phyloP scores from a whole-genome alignment of 2,797 vertebrate species.

The Gymnoscopelus braueri region DNA sequence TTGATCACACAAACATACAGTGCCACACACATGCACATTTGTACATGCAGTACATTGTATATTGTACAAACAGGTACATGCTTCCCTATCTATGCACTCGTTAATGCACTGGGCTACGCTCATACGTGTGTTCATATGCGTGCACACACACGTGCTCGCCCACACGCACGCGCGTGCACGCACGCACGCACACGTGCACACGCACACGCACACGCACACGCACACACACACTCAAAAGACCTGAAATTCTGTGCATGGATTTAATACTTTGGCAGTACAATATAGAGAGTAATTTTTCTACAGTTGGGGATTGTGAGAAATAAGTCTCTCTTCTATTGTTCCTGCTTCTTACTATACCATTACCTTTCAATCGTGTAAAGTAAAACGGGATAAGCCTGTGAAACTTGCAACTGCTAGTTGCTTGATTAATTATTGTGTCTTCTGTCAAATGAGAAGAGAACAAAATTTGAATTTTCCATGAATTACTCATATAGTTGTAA shows the following conservation, averaged over 20 bases:
- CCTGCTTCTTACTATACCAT: slow-evolving; percentile 20
- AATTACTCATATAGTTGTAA: not conserved
- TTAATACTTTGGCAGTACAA: slow-evolving; percentile 75
- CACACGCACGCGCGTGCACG: no score
- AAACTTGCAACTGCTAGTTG: slow-evolving; percentile 9
- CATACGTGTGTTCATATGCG: slow-evolving; percentile 41
- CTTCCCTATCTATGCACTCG: no score
- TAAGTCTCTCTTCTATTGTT: slow-evolving; percentile 64
- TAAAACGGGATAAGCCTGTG: not conserved
- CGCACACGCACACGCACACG: slow-evolving; percentile 45
- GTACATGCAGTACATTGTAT: slow-evolving; percentile 24
- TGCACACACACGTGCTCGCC: no score
- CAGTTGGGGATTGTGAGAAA: slow-evolving; percentile 73
- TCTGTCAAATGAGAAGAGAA: not conserved
- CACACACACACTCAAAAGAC: slow-evolving; percentile 58
- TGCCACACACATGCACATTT: slow-evolving; percentile 10
- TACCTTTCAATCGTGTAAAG: not conserved
- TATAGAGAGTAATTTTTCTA: slow-evolving; percentile 72
- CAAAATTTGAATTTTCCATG: not conserved
- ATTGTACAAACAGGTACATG: no score
- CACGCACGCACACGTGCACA: no score
- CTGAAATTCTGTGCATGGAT: slow-evolving; percentile 61
- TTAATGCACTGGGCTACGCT: no score
- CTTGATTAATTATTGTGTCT: slow-evolving; percentile 5
- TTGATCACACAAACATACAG: slow-evolving; percentile 22